These are phyloP conservation scores for Bombylius discolor DNA, from an alignment of 2,888 invertebrate genomes.

Conservation along the genomic window DNA sequence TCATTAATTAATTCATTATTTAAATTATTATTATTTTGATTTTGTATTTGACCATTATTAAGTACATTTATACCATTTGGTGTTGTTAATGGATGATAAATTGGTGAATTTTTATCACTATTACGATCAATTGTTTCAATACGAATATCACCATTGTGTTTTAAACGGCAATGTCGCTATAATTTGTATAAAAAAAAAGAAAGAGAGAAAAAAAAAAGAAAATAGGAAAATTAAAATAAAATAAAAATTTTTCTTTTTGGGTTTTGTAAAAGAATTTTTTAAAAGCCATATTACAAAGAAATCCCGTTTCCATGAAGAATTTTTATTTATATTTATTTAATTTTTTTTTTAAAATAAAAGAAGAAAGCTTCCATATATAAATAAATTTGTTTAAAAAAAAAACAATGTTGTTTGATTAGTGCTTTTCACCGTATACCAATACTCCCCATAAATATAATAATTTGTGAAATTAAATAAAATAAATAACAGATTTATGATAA, in stretches of 20 bases:
- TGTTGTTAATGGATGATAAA: conserved; percentile 29
- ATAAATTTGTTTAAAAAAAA: no score
- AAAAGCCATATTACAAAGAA: not conserved
- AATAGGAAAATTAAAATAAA: no score
- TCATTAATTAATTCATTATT: not conserved
- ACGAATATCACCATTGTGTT: conserved; percentile 62
- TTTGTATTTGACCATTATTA: not conserved
- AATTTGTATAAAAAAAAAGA: conserved; percentile 17
- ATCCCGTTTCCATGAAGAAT: conserved; percentile 3
- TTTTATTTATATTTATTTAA: not conserved
- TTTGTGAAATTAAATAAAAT: no score
- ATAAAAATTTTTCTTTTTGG: not conserved
- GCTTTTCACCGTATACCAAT: no score
- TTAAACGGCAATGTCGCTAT: conserved; percentile 66
- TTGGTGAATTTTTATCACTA: conserved; percentile 20
- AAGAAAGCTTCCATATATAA: no score
- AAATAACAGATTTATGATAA: no score
- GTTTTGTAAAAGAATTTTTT: not conserved
- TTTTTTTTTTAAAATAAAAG: not conserved
- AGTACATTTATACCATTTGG: not conserved
- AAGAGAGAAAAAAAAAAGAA: no score
- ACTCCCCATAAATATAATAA: no score
- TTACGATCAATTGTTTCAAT: conserved; percentile 42
- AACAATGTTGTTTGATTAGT: no score
- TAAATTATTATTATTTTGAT: no score